Evolutionary conservation across 2,888 invertebrate species (phyloP), one percentile per base, ranked within the genome.

Genomic region (Chrysolina haemoptera): DNA sequence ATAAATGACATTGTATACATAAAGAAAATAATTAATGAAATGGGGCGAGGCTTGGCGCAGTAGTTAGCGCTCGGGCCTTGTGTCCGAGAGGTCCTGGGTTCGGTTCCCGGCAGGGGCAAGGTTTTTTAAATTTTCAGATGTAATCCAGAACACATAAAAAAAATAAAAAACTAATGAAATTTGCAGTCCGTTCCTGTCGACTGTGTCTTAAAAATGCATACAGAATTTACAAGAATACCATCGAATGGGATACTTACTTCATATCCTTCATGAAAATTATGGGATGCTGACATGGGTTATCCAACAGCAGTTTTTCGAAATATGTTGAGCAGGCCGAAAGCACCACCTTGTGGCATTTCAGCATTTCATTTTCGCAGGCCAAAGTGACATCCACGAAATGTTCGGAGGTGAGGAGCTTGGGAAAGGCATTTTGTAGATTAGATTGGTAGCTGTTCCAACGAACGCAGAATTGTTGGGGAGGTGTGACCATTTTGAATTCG

Each of bases 301-400:
- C 94, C 12, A 94, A 91, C 46, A 96, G 88, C 67, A 96, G 89
- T 71, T 93, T 90, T 86, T 96, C 95, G 78, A 96, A 93, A 87
- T 95, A 96, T 1, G 94, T 94, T 46, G 95, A 95, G 88, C 96
- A 96, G 0, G 96, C 95, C 0, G 95, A 95, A 74, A 96, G 87
- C 41, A 96, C 95, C 77, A 96, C 91, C 83, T 96, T 95, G 90
- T 96, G 96, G 86, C 96, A 96, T 80, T 96, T 94, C 79, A 95
- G 89, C 87, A 95, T 95, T 48, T 94, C 92, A 0, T 95, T 95
- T 87, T 96, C 96, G 85, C 96, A 96, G 3, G 96, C 96, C 68
- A 96, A 87, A 0, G 96, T 96, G 65, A 96, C 96, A 88, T 96
- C 96, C 0, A 96, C 95, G 85, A 96, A 96, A 86, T 94, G 93